A percentile compares a stretch with the other conserved stretches of the same genome.
These are phyloP conservation scores for Temnopleurus reevesii DNA, from an alignment of 53 echinoderm and acorn worm species.

Conservation along the genomic window DNA sequence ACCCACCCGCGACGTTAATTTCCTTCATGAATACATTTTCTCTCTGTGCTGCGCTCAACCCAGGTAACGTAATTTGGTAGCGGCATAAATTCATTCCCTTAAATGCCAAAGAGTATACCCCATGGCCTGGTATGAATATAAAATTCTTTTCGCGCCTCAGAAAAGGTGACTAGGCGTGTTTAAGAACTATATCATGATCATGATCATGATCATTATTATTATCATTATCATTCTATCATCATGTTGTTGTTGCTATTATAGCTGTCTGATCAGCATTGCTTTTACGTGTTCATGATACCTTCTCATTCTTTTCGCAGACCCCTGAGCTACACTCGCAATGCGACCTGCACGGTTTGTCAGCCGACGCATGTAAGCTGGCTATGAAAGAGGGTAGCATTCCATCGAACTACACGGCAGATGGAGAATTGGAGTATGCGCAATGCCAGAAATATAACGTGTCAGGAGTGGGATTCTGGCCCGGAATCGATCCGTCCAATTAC, in stretches of 20 bases:
- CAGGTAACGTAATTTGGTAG: too few relatives aligned
- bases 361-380: not conserved
- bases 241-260: not conserved
- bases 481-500: constrained; percentile 20
- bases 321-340: not conserved
- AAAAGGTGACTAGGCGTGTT: too few relatives aligned
- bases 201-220: too few relatives aligned
- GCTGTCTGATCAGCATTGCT: not conserved
- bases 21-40: too few relatives aligned
- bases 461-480: constrained; percentile 45
- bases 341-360: not conserved
- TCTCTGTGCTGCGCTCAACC: too few relatives aligned
- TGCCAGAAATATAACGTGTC: constrained; percentile 40
- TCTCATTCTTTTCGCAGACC: not conserved
- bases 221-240: too few relatives aligned
- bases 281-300: not conserved
- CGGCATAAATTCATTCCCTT: too few relatives aligned
- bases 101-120: too few relatives aligned
- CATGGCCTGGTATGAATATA: not conserved
- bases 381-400: constrained; percentile 1
- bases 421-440: not conserved
- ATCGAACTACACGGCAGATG: not conserved
- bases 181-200: too few relatives aligned
- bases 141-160: not conserved
- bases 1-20: too few relatives aligned